Base-by-base conservation (phyloP, 2,888 invertebrate genomes). In the Callyntrura sp. region DNA sequence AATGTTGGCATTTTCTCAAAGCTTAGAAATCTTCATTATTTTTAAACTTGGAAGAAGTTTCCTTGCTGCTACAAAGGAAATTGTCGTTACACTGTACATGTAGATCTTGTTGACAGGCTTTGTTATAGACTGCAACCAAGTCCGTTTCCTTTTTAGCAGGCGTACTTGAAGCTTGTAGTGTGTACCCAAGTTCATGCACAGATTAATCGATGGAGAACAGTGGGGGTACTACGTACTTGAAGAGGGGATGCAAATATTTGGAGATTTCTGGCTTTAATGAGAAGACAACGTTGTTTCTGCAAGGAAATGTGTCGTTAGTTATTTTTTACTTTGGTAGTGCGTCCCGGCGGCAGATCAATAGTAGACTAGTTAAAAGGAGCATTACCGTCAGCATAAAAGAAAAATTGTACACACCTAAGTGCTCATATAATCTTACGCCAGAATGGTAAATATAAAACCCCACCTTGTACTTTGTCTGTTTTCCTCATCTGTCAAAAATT, bases 401-500 rank as follows among this genome's bases (percentile, higher is more conserved):
- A 25, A 65, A 65, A 25, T 14, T 12, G 65, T 23, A 14, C 23
- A 62, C 62, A 62, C 12, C 25, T 62, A 8, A 20, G 48, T 11
- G 23, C 8, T 25, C 70, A 73, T 43, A 4, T 48, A 73, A 48
- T 73, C 11, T n/a, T 0, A n/a, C 23, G 23, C 12, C 23, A 23
- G 14, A 9, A 73, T 73, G 45, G 51, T n/a, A n/a, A 51, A 76
- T 60, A 60, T 3, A 60, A 55, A 79, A 12, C 14, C 25, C 20
- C 20, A 20, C 43, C 43, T 43, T 5, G 28, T 28, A 20, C 23
- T 57, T 57, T 60, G 5, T 20, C 17, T 35, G 12, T 43, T 60
- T 35, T 81, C 79, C 28, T 78, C 57, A 81, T 81, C 79, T 81
- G 79, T 81, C 79, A 81, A 81, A 17, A 57, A 60, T 57, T 60